A percentile compares a stretch with the other conserved stretches of the same genome.
phyloP scores from a whole-genome alignment of 2,797 vertebrate species.

The Muscicapa striata region DNA sequence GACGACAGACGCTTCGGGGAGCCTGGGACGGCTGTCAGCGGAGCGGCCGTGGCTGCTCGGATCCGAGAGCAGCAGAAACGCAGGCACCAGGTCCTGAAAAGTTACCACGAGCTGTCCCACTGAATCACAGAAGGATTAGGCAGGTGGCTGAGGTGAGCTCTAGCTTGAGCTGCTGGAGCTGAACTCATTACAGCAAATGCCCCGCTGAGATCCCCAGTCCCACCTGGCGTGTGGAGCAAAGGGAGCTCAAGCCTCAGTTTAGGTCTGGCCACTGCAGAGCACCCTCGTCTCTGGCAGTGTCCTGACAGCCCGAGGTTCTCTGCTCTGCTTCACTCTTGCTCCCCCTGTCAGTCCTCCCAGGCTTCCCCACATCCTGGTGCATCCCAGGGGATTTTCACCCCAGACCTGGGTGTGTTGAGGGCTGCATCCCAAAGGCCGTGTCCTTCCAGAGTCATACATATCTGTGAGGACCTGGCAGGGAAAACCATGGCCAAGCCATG shows the following conservation, averaged over 20 bases:
- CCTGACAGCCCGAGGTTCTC: background rate
- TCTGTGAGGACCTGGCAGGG: background rate
- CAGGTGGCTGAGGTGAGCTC: background rate
- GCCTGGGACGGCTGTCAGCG: background rate
- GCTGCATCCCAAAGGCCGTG: background rate
- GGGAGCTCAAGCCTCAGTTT: background rate
- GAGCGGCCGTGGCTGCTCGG: background rate
- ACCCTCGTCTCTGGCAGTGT: background rate
- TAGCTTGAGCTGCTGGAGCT: background rate
- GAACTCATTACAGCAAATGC: background rate
- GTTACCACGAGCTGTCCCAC: background rate
- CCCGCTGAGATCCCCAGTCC: background rate
- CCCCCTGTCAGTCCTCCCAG: background rate
- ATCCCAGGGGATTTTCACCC: background rate
- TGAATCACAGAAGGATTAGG: background rate
- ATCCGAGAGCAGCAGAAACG: background rate
- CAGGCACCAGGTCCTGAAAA: background rate
- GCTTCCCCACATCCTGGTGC: background rate
- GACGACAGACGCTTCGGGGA: conserved; percentile 37
- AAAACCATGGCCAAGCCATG: background rate
- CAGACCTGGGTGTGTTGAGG: background rate
- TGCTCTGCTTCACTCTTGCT: background rate
- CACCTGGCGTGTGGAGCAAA: background rate
- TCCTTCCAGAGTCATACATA: background rate
- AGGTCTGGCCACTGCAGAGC: background rate